These are phyloP conservation scores for Tragulus kanchil DNA, from an alignment of 2,113 vertebrate genomes.

Conservation along the genomic window DNA sequence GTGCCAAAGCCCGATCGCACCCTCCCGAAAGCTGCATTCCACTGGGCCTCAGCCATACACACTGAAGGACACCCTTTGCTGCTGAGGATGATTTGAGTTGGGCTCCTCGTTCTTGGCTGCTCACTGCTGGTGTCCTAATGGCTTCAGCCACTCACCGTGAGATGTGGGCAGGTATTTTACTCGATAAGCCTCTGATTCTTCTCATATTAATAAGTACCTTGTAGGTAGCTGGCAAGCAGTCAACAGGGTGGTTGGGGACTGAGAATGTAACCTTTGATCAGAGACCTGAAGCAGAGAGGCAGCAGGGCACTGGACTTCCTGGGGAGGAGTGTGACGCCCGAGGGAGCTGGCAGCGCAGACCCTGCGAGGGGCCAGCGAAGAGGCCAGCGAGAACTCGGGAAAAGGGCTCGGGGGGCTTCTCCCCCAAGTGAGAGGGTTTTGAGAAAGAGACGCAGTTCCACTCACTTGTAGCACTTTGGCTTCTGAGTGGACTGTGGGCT, in stretches of 20 bases:
- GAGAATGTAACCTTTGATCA: not conserved
- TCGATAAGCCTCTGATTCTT: not conserved
- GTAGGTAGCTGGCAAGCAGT: not conserved
- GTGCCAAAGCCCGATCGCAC: not conserved
- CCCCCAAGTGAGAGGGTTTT: not conserved
- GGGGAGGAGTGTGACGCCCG: not conserved
- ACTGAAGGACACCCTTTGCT: not conserved
- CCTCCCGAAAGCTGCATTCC: not conserved
- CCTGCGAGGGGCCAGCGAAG: not conserved
- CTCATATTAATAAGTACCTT: not conserved
- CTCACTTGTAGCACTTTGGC: not conserved
- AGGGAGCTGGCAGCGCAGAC: too few relatives aligned
- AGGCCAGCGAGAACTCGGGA: not conserved
- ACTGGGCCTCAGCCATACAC: not conserved
- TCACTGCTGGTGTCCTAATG: not conserved
- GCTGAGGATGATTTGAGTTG: not conserved
- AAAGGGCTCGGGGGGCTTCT: not conserved
- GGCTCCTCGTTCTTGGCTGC: not conserved
- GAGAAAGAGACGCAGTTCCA: not conserved
- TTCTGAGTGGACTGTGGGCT: not conserved
- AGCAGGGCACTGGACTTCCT: not conserved
- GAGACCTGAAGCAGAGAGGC: not conserved
- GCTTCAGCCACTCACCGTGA: not conserved
- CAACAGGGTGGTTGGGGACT: not conserved
- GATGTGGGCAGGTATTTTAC: not conserved